Evolutionary conservation across 2,888 invertebrate species (phyloP).

Genomic region (Drosophila anceps): DNA sequence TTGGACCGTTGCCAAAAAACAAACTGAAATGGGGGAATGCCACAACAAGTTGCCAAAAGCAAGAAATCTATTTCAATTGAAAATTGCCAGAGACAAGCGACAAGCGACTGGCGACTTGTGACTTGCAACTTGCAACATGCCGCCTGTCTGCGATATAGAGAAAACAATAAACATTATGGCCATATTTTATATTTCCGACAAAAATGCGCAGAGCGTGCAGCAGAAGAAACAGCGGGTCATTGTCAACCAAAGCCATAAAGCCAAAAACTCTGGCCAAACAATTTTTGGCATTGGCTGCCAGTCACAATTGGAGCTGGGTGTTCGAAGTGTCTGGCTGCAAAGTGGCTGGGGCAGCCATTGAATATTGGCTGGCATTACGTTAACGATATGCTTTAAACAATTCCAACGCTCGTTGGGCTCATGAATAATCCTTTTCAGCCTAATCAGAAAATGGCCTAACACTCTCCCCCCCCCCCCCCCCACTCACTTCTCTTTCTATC

Average conservation of each 20-base stretch:
- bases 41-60: constrained; percentile 71
- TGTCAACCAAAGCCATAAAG: constrained; percentile 60
- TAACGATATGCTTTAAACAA: constrained; percentile 54
- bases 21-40: constrained; percentile 13
- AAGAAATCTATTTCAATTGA: constrained; percentile 74
- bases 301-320: constrained; percentile 5
- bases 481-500: too few relatives aligned
- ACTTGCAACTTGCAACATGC: constrained; percentile 19
- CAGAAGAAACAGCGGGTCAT: constrained; percentile 75
- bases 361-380: constrained; percentile 56
- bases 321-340: constrained; percentile 29
- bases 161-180: constrained; percentile 75
- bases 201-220: constrained; percentile 44
- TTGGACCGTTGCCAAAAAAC: constrained; percentile 59
- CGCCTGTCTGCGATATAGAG: constrained; percentile 28
- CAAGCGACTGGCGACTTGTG: constrained; percentile 1
- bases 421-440: constrained; percentile 73
- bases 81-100: constrained; percentile 66
- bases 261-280: constrained; percentile 40
- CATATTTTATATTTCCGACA: constrained; percentile 78
- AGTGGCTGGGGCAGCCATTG: constrained; percentile 28
- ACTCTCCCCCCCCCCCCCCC: too few relatives aligned
- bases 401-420: constrained; percentile 54
- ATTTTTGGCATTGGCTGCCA: constrained; percentile 53
- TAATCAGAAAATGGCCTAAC: constrained; percentile 37